phyloP scores from a whole-genome alignment of 2,797 vertebrate species.

The Dendrocincla tyrannina region DNA sequence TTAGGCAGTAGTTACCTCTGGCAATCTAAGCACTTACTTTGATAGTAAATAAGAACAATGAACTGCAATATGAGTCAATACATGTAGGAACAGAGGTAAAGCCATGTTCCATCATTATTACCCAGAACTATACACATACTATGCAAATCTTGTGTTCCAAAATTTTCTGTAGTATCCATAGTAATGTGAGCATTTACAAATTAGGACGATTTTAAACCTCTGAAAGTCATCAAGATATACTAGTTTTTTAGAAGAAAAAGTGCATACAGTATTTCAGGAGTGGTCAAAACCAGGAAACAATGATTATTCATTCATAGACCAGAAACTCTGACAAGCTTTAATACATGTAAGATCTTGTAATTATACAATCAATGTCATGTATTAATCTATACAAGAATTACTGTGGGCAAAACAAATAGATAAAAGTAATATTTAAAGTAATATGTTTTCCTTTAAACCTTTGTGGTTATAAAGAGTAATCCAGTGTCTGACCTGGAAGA shows the following conservation, averaged over 20 bases:
- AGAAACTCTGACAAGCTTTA: not conserved
- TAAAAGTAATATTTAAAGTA: not conserved
- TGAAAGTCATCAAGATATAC: not conserved
- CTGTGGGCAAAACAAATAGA: not conserved
- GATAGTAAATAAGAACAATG: not conserved
- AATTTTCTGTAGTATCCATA: not conserved
- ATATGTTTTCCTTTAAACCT: not conserved
- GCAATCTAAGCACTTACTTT: not conserved
- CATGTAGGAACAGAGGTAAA: not conserved
- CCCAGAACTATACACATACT: not conserved
- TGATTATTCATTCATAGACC: not conserved
- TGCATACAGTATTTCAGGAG: not conserved
- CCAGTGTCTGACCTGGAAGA: not conserved
- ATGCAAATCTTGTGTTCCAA: not conserved
- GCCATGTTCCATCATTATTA: not conserved
- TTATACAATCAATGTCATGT: not conserved
- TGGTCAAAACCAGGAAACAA: not conserved
- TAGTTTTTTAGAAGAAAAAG: not conserved
- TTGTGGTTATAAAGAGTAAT: not conserved
- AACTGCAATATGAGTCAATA: not conserved
- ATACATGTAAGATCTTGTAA: not conserved
- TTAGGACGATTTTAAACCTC: not conserved
- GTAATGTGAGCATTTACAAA: not conserved
- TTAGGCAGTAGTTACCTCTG: not conserved
- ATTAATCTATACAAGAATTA: not conserved